Evolutionary conservation across 2,888 invertebrate genomes (phyloP).

Genomic region (Amphipyra tragopoginis): DNA sequence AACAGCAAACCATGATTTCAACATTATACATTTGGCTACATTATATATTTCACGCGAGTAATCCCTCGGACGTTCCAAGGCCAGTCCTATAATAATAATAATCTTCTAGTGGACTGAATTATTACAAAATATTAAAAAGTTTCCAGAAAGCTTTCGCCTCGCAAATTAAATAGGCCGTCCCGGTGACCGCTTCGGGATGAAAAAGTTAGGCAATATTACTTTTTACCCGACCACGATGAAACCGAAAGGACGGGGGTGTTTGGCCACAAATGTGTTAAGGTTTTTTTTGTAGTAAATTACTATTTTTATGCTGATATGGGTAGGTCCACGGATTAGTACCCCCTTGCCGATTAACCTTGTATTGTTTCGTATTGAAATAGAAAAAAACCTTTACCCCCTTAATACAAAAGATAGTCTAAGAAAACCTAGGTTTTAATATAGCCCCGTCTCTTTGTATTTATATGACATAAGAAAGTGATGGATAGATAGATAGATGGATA

Average conservation of each 20-base stretch:
- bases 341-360: no score
- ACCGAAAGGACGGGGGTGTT: conserved; percentile 3
- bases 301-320: background rate
- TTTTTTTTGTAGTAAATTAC: background rate
- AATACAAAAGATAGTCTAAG: no score
- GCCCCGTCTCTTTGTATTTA: no score
- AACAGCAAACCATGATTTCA: conserved; percentile 10
- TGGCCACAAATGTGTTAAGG: background rate
- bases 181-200: conserved; percentile 25
- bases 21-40: conserved; percentile 19
- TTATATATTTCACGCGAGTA: conserved; percentile 19
- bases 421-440: no score
- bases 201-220: conserved; percentile 38
- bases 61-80: conserved; percentile 25
- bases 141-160: conserved; percentile 17
- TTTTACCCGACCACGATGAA: conserved; percentile 14
- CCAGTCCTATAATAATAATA: conserved; percentile 23
- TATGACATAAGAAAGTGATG: no score
- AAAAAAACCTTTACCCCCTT: no score
- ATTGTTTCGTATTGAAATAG: no score
- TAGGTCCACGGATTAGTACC: no score
- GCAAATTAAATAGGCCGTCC: conserved; percentile 26
- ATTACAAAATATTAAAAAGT: conserved; percentile 48
- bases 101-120: conserved; percentile 27
- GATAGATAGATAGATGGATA: no score